These are phyloP conservation scores for Calypte anna DNA, from an alignment of 2,113 vertebrate genomes.

Conservation along the genomic window DNA sequence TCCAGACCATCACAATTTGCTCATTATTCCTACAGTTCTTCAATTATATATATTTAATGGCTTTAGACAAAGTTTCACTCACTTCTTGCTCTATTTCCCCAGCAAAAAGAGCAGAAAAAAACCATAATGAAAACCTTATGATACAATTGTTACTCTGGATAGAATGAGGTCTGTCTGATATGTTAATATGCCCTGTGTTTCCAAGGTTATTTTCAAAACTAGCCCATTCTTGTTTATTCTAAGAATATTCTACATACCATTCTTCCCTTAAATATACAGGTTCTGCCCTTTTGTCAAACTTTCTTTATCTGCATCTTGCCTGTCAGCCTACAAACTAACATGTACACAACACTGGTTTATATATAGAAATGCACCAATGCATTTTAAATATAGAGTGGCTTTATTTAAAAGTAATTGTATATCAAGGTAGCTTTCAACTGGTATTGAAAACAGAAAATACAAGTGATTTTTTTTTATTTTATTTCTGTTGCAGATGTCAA, in stretches of 20 bases:
- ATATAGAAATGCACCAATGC: background rate
- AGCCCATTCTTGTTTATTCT: background rate
- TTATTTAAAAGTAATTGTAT: background rate
- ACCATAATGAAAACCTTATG: background rate
- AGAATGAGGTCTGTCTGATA: background rate
- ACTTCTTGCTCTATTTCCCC: background rate
- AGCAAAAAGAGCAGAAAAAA: background rate
- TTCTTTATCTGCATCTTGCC: background rate
- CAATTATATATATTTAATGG: background rate
- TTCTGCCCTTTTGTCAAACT: background rate
- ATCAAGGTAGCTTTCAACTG: background rate
- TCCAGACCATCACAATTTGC: background rate
- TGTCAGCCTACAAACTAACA: background rate
- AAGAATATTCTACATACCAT: background rate
- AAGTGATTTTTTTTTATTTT: background rate
- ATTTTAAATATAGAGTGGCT: background rate
- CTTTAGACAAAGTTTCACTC: background rate
- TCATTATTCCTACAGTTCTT: background rate
- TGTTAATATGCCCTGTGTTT: background rate
- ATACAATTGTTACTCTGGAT: background rate
- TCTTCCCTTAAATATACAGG: background rate
- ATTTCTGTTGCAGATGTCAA: background rate
- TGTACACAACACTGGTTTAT: background rate
- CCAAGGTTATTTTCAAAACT: slow-evolving; percentile 10
- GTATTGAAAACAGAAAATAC: background rate